These are phyloP conservation scores for Oxystoma pomonae DNA, from an alignment of 2,888 invertebrate species.

Conservation along the genomic window DNA sequence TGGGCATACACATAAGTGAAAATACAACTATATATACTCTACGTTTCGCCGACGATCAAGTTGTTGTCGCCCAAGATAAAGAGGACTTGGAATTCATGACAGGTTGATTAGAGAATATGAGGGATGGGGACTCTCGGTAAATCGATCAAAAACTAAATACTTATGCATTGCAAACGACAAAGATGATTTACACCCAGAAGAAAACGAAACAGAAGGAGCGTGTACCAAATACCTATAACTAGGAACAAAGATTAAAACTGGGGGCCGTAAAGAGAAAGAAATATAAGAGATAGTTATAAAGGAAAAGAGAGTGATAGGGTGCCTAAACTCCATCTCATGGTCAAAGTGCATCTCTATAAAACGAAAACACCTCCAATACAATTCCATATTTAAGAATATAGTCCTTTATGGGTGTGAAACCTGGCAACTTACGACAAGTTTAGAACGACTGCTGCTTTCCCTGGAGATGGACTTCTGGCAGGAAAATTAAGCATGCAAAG, in stretches of 20 bases:
- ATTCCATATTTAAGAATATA: too few relatives aligned
- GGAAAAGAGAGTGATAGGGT: neutral
- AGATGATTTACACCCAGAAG: too few relatives aligned
- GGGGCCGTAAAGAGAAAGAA: conserved; percentile 9
- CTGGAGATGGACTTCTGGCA: conserved; percentile 2
- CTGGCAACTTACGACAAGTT: neutral
- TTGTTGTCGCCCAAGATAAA: conserved; percentile 7
- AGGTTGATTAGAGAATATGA: conserved; percentile 7
- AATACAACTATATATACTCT: too few relatives aligned
- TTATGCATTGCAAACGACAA: too few relatives aligned
- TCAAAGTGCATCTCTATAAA: too few relatives aligned
- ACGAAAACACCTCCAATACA: conserved; percentile 2
- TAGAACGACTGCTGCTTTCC: neutral
- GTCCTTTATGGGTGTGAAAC: too few relatives aligned
- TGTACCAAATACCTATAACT: conserved; percentile 9
- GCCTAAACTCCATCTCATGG: conserved; percentile 7
- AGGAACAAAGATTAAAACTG: conserved; percentile 5
- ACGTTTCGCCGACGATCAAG: conserved; percentile 4
- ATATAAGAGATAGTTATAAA: conserved; percentile 3
- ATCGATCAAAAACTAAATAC: too few relatives aligned
- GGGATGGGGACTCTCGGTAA: too few relatives aligned
- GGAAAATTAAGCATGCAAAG: neutral
- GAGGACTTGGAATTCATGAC: conserved; percentile 8
- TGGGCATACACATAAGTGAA: too few relatives aligned
- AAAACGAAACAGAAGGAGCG: conserved; percentile 5